Evolutionary conservation across 2,888 invertebrate genomes (phyloP), one percentile per base, ranked within the genome.

Genomic region (Barypeithes pellucidus): DNA sequence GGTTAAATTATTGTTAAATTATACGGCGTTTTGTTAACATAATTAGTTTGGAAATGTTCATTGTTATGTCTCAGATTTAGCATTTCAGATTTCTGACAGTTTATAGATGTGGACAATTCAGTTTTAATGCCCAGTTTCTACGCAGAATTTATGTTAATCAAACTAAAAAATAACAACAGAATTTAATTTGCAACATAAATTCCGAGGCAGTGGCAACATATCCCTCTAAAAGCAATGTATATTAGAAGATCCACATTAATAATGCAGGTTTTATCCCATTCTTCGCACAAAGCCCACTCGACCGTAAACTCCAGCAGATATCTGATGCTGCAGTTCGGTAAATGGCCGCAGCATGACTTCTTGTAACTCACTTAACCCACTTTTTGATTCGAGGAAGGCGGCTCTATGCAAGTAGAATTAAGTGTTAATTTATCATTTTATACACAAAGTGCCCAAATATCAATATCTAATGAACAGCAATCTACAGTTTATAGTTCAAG

Each of bases 281-380:
- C 62, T 68, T 61, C 62, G 66, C 70, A 65, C 69, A 74, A 73
- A 70, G 74, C 59, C 70, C 67, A 67, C 66, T 69, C 67, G 74
- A 45, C 74, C 69, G 74, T 63, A 70, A 74, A 74, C 39, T 70
- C 54, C 45, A 68, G 47, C 36, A 70, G 74, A 74, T 70, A 66
- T 72, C 72, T 70, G 74, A 70, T 66, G 74, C 74, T 63, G 74
- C 69, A 62, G 66, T 74, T 74, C 70, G 70, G 74, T 61, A 66
- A 74, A 74, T 72, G 72, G 71, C 59, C 57, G 67, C 67, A 45
- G 72, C 72, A 61, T 43, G 62, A 47, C 61, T 41, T 67, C 62
- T 67, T 70, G 67, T 67, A 67, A 72, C 67, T 72, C 72, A 72
- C 72, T 72, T 72, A 72, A 72, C 72, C 72, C 45, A 67, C 20